These are phyloP conservation scores for Sylvietta virens DNA, from an alignment of 2,113 vertebrate genomes.

Conservation along the genomic window DNA sequence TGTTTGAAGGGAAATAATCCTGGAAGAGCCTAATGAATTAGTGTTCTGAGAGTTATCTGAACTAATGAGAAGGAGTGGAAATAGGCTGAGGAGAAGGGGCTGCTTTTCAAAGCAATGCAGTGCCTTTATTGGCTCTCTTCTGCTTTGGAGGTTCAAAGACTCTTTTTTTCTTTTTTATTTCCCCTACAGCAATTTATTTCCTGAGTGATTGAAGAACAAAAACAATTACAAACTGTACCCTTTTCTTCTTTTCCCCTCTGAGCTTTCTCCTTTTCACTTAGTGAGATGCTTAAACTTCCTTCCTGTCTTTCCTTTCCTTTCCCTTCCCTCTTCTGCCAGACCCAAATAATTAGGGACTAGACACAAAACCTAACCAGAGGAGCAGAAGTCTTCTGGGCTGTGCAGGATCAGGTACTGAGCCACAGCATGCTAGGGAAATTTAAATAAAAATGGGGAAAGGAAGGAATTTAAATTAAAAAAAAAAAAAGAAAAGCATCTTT, in stretches of 20 bases:
- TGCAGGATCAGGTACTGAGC: background rate
- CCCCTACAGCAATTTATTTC: slow-evolving; percentile 32
- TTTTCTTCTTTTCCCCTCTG: slow-evolving; percentile 19
- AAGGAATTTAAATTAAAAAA: background rate
- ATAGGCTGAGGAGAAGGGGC: slow-evolving; percentile 6
- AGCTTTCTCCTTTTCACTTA: slow-evolving; percentile 41
- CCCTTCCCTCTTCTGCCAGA: background rate
- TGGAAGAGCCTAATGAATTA: slow-evolving; percentile 58
- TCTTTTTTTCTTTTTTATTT: background rate
- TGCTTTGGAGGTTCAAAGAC: slow-evolving; percentile 34
- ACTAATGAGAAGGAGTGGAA: slow-evolving; percentile 52
- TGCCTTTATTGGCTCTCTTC: slow-evolving; percentile 29
- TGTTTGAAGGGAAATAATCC: slow-evolving; percentile 51
- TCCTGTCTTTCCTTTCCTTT: background rate
- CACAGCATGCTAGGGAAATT: background rate
- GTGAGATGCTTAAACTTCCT: background rate
- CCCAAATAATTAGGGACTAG: background rate
- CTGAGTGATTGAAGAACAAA: slow-evolving; percentile 43
- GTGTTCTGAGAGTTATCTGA: background rate
- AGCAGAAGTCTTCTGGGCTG: background rate
- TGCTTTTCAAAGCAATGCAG: slow-evolving; percentile 12
- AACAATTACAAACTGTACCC: slow-evolving; percentile 46
- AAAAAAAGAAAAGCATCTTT: background rate
- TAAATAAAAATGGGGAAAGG: background rate
- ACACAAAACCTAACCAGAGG: background rate